Evolutionary conservation across 2,888 invertebrate genomes (phyloP).

Genomic region (Gibbula magus): DNA sequence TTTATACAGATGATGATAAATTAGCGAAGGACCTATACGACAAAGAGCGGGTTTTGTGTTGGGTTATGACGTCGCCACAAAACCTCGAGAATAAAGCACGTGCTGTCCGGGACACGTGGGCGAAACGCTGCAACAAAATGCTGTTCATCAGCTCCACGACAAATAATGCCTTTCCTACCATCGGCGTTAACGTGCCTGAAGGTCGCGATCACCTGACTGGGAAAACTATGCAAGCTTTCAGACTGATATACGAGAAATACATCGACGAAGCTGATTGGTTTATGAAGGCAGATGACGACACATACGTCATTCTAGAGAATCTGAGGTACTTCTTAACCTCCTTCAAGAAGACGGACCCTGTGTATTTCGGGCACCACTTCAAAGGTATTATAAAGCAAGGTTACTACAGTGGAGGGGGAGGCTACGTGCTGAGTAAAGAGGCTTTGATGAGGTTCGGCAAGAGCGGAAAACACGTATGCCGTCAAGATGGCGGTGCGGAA

Average conservation of each 20-base stretch:
- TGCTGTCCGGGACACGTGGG: constrained; percentile 97
- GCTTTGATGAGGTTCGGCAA: constrained; percentile 84
- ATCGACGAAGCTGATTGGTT: constrained; percentile 95
- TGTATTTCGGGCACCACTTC: constrained; percentile 83
- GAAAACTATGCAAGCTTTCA: constrained; percentile 95
- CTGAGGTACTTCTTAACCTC: constrained; percentile 86
- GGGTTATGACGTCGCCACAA: constrained; percentile 95
- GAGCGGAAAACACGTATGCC: constrained; percentile 39
- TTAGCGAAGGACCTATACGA: constrained; percentile 78
- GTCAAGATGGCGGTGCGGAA: constrained; percentile 61
- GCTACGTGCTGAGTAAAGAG: constrained; percentile 92
- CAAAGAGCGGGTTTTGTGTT: constrained; percentile 91
- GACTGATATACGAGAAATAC: constrained; percentile 88
- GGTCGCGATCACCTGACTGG: constrained; percentile 95
- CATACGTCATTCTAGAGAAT: constrained; percentile 97
- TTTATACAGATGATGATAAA: constrained; percentile 50
- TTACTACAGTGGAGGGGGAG: constrained; percentile 78
- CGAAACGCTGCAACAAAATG: constrained; percentile 82
- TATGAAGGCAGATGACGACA: constrained; percentile 98
- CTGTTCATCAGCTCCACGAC: constrained; percentile 76
- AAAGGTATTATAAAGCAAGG: constrained; percentile 69
- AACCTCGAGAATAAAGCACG: constrained; percentile 91
- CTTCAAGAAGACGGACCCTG: constrained; percentile 80
- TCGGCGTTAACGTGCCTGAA: constrained; percentile 87
- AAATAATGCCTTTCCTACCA: constrained; percentile 85